Evolutionary conservation across 2,113 vertebrate species (phyloP).

Genomic region (Corythaixoides concolor): DNA sequence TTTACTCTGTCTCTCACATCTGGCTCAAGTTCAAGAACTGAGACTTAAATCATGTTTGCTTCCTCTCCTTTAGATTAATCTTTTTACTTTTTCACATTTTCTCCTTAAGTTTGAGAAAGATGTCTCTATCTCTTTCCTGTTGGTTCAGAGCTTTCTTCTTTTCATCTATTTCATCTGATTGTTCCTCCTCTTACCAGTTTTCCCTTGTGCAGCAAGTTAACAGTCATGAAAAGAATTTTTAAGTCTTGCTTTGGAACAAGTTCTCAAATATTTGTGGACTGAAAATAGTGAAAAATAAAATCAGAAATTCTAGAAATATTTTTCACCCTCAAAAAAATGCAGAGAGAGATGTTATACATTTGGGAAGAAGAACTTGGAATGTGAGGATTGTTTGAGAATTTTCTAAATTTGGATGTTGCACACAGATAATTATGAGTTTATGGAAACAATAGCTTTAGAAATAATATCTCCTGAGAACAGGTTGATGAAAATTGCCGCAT

Average conservation of each 20-base stretch:
- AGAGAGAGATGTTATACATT: not conserved
- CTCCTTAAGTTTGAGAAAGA: not conserved
- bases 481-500: not conserved
- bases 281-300: not conserved
- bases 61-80: not conserved
- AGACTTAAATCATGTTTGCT: not conserved
- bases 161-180: not conserved
- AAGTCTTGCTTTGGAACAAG: not conserved
- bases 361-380: not conserved
- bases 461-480: not conserved
- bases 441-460: not conserved
- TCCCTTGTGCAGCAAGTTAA: not conserved
- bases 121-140: fast-evolving
- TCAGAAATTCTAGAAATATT: not conserved
- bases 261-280: not conserved
- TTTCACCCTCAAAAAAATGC: not conserved
- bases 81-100: not conserved
- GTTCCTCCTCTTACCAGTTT: not conserved
- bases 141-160: not conserved
- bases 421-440: not conserved
- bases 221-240: not conserved
- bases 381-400: not conserved
- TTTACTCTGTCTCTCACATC: not conserved
- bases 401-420: not conserved
- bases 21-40: not conserved